Base-by-base conservation (phyloP, 2,888 invertebrate genomes). In the Scrobipalpa atriplicella region DNA sequence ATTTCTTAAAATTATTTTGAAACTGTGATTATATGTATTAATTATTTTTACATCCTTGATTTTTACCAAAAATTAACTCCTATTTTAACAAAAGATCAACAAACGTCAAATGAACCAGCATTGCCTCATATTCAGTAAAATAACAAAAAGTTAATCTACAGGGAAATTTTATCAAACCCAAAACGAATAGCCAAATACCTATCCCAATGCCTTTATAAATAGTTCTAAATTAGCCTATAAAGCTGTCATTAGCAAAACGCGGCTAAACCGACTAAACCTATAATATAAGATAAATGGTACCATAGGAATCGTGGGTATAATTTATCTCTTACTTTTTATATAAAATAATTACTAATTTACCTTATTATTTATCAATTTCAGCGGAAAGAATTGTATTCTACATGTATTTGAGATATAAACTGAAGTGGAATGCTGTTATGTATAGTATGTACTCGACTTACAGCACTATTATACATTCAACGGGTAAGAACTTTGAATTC, bases 351-450 rank as follows among this genome's bases (percentile, higher is more conserved):
- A 52, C n/a, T 19, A 61, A 58, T 61, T 41, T 41, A 18, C 52
- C 18, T 62, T 68, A 69, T 39, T n/a, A 43, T 62, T 16, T 58
- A 11, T n/a, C n/a, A 10, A 58, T 68, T 54, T 54, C 81, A 92
- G 93, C 89, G 72, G 93, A 93, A 81, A 79, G 84, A 66, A 83
- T 87, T 63, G 75, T 93, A 7, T 82, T 83, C 5, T 93, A 93
- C 71, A 78, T 93, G 78, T 93, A 84, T 67, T 79, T 90, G 16
- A 83, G 93, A 67, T 89, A 90, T 71, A 85, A 86, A 36, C 78
- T 93, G 18, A 86, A 87, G 69, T 93, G 93, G 93, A 87, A 93
- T 69, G 92, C 90, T 10, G 71, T 91, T 5, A 89, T 85, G 68
- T 93, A 81, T 77, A 91, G 92, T 71, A 72, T 92, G 63, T 92